Conservation (phyloP, 2,888 invertebrate genomes). For the Encarsia formosa region DNA sequence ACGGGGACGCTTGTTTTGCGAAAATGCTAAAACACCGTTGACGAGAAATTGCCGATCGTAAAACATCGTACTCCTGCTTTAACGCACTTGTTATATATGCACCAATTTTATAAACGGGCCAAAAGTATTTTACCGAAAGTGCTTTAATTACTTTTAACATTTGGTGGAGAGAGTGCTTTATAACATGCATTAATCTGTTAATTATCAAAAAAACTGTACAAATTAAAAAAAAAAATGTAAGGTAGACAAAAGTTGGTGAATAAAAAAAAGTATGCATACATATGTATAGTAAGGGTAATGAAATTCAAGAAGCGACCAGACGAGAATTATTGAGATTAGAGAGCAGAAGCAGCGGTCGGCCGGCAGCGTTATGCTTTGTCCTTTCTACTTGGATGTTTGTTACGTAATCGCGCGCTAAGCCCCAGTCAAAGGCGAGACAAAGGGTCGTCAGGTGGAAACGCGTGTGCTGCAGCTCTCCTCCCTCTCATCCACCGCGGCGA, state of each 20-base stretch:
- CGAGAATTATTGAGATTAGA: slow-evolving; percentile 25
- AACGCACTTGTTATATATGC: slow-evolving; percentile 13
- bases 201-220: too few relatives aligned
- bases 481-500: too few relatives aligned
- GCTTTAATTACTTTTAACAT: too few relatives aligned
- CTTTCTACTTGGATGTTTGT: slow-evolving; percentile 18
- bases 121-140: too few relatives aligned
- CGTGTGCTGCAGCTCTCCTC: too few relatives aligned
- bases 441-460: slow-evolving; percentile 12
- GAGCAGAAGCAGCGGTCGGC: slow-evolving; percentile 1
- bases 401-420: slow-evolving; percentile 16
- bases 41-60: slow-evolving; percentile 26
- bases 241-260: too few relatives aligned
- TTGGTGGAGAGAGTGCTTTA: too few relatives aligned
- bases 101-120: too few relatives aligned
- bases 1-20: slow-evolving; percentile 14
- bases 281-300: slow-evolving; percentile 16
- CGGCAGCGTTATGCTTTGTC: slow-evolving; percentile 20
- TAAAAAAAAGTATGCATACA: not conserved
- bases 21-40: slow-evolving; percentile 29
- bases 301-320: slow-evolving; percentile 12
- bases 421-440: slow-evolving; percentile 25
- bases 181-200: too few relatives aligned
- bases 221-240: too few relatives aligned
- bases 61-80: slow-evolving; percentile 22